Evolutionary conservation across 30 jellyfish, hydroid and myxozoan species (phyloP), one percentile per base, ranked within the genome.

Genomic region (Hydractinia echinata): DNA sequence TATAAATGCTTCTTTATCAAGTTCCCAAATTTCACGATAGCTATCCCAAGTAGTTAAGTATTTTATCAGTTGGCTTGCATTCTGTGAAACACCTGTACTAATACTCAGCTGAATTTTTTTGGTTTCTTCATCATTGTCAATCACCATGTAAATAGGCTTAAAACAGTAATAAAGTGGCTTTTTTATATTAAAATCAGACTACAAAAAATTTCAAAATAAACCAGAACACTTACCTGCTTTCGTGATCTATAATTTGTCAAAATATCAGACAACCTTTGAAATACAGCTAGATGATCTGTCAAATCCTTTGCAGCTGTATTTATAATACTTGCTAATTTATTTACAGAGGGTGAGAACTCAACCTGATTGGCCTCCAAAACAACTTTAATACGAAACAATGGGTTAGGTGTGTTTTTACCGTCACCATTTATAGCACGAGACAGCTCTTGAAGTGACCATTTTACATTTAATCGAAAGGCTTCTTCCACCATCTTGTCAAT

Each of bases 11-110:
- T 91, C 98, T 62, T 91, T 91, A 76, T 91, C 94, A 54, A 91
- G 82, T 76, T 91, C 96, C 98, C 98, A 91, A 6, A 91, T 91
- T 72, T 86, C 98, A 6, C 96, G 95, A 80, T 91, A 91, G 79
- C 98, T 87, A 79, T 92, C 99, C 99, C 99, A 92, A 4, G 82
- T 87, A 56, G 91, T 80, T 51, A 92, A 85, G 77, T 92, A 87
- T 11, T 82, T 72, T n/a, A 68, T 87, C 64, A 87, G 81, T 15
- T 64, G 81, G 16, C 76, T 68, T 4, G 99, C 95, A 61, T 92
- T 92, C 30, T 95, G 61, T 51, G 83, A 83, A 53, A 92, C 85
- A 54, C 99, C 99, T 54, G 81, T 92, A 6, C 80, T 84, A 55
- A 92, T 87, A 68, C 89, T 66, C 5, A 76, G 79, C 68, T 92